Conservation (phyloP, 2,113 vertebrate genomes). For the Sardina pilchardus region DNA sequence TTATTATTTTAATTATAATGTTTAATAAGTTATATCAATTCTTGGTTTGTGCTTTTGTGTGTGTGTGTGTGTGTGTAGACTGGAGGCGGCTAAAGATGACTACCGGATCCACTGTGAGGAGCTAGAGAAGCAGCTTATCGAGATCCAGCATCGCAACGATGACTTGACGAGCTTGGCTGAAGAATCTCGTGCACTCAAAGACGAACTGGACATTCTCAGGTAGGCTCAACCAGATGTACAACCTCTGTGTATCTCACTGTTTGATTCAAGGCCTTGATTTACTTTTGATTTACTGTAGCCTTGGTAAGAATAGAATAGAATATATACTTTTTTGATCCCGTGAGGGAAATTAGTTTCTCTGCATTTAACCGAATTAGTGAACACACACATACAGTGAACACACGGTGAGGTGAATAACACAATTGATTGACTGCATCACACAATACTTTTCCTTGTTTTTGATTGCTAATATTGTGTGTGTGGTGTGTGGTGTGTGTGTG, state of each 20-base stretch:
- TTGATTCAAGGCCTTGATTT: too few species aligned
- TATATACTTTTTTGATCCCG: too few species aligned
- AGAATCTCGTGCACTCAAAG: conserved; percentile 90
- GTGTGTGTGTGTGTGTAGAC: conserved; percentile 64
- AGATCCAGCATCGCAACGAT: conserved; percentile 92
- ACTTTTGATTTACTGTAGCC: too few species aligned
- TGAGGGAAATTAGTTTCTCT: too few species aligned
- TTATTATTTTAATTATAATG: too few species aligned
- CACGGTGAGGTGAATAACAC: too few species aligned
- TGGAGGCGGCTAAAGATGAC: conserved; percentile 97
- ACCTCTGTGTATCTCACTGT: neutral
- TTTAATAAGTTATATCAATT: neutral
- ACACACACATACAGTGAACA: too few species aligned
- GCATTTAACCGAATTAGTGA: too few species aligned
- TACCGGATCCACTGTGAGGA: conserved; percentile 97
- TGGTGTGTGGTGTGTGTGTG: conserved; percentile 41
- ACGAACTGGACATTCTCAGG: conserved; percentile 95
- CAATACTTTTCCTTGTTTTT: neutral
- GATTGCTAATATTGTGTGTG: neutral
- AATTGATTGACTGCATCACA: neutral
- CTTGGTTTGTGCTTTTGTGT: neutral
- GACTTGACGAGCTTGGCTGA: conserved; percentile 92
- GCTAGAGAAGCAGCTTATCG: conserved; percentile 91
- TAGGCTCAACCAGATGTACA: conserved; percentile 43
- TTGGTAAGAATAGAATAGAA: too few species aligned